Percentiles rank a stretch among this genome's conserved stretches.
Conservation (phyloP, 2,113 vertebrate genomes). For the Plotosus lineatus region DNA sequence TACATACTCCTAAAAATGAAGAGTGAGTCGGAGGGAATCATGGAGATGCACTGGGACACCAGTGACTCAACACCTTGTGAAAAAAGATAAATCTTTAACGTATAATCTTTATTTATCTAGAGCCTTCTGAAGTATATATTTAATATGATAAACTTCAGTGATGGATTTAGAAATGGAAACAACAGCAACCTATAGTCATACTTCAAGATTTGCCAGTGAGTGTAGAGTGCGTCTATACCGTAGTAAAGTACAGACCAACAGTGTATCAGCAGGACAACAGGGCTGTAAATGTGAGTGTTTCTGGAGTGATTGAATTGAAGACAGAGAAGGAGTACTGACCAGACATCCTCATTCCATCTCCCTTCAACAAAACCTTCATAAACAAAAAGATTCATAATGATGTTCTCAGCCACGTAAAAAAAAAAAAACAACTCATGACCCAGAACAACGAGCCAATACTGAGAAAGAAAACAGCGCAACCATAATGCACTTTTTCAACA, state of each 20-base stretch:
- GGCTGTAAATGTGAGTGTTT: conserved; percentile 10
- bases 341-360: conserved; percentile 9
- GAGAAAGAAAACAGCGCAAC: conserved; percentile 45
- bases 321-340: conserved; percentile 29
- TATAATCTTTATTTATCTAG: background rate
- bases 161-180: conserved; percentile 28
- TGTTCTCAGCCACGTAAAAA: conserved; percentile 16
- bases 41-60: conserved; percentile 1
- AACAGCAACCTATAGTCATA: background rate
- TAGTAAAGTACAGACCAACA: conserved; percentile 18
- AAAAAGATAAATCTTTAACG: background rate
- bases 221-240: conserved; percentile 20
- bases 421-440: conserved; percentile 25
- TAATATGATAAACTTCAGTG: conserved; percentile 42
- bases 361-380: conserved; percentile 14
- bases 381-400: conserved; percentile 9
- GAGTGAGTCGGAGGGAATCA: background rate
- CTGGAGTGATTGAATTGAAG: background rate
- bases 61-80: conserved; percentile 28
- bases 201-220: conserved; percentile 22
- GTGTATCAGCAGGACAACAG: conserved; percentile 40
- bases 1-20: conserved; percentile 27
- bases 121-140: conserved; percentile 24
- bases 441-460: conserved; percentile 41
- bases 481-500: conserved; percentile 46